phyloP scores from a whole-genome alignment of 2,888 invertebrate genomes.

The Hanleya hanleyi region DNA sequence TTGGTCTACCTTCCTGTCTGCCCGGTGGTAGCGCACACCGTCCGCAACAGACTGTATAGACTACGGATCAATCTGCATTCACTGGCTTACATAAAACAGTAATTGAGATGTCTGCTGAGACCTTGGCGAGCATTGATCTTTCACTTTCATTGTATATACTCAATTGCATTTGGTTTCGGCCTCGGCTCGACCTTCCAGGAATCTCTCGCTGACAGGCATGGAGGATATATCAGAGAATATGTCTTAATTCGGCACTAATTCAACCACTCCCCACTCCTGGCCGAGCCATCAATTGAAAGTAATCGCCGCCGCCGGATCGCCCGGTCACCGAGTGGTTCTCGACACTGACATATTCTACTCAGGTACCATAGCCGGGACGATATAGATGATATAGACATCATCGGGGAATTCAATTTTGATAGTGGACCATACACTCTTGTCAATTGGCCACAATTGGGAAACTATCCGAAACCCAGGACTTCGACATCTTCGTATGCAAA shows the following conservation, averaged over 20 bases:
- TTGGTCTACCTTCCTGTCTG: no score
- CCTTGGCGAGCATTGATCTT: background rate
- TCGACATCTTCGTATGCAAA: background rate
- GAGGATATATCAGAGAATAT: conserved; percentile 9
- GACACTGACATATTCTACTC: background rate
- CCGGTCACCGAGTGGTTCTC: background rate
- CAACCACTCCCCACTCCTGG: background rate
- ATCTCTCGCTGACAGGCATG: background rate
- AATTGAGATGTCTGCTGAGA: conserved; percentile 11
- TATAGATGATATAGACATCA: background rate
- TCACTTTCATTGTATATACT: background rate
- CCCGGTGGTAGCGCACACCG: no score
- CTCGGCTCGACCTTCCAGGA: background rate
- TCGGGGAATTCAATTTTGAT: background rate
- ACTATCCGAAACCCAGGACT: background rate
- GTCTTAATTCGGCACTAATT: conserved; percentile 10
- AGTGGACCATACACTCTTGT: background rate
- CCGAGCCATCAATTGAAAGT: conserved; percentile 5
- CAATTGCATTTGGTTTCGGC: conserved; percentile 3
- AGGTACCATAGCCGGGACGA: background rate
- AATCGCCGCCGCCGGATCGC: background rate
- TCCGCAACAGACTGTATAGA: no score
- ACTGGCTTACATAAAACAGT: background rate
- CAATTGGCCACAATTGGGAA: background rate
- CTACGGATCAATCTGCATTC: background rate